Conservation (phyloP, 2,888 invertebrate species). For the Oscheius sp. region DNA sequence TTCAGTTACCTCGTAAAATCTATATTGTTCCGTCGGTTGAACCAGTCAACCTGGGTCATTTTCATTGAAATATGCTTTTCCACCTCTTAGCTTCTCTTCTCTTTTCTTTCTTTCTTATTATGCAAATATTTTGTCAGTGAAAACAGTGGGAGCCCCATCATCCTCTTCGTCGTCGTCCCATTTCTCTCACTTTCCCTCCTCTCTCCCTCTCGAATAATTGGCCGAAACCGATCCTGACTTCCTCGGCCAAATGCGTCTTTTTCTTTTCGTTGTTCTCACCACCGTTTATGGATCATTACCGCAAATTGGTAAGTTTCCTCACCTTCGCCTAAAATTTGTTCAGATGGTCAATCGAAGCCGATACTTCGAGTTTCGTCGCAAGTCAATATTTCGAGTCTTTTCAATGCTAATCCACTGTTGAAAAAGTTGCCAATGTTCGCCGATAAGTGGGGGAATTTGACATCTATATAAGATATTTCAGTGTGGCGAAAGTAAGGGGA, state of each 20-base stretch:
- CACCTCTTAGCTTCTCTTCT: no score
- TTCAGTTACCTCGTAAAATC: no score
- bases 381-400: slow-evolving; percentile 9
- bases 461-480: background rate
- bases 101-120: no score
- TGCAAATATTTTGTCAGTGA: no score
- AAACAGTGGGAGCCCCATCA: no score
- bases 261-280: background rate
- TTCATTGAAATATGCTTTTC: no score
- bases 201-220: slow-evolving; percentile 29
- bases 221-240: slow-evolving; percentile 20
- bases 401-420: slow-evolving; percentile 11
- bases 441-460: no score
- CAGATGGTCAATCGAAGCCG: slow-evolving; percentile 4
- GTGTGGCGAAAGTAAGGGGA: background rate
- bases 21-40: no score
- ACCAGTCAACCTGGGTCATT: no score
- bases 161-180: slow-evolving; percentile 22
- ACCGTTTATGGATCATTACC: slow-evolving; percentile 8
- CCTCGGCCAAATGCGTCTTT: no score
- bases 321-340: background rate
- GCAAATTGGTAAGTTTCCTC: background rate
- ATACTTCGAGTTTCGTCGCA: background rate
- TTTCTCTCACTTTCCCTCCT: slow-evolving; percentile 24
- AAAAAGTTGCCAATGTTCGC: slow-evolving; percentile 12